Conservation (phyloP, 2,888 invertebrate species). For the Platycnemis pennipes region DNA sequence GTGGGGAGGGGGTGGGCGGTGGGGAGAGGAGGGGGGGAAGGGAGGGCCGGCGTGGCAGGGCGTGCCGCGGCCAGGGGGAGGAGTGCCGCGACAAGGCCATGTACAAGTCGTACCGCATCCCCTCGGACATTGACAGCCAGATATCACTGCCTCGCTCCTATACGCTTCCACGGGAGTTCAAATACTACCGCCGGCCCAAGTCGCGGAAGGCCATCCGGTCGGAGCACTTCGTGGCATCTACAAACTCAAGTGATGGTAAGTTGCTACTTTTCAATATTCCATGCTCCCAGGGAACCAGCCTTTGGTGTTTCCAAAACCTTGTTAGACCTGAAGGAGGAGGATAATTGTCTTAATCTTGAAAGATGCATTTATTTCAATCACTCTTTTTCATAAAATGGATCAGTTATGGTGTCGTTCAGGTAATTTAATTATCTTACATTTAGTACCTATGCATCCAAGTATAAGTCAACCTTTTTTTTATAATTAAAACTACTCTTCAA, state of each 20-base stretch:
- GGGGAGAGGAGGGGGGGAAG: neutral
- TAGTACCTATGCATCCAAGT: too few relatives aligned
- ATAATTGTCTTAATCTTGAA: too few relatives aligned
- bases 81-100: slow-evolving; percentile 73
- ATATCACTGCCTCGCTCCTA: slow-evolving; percentile 92
- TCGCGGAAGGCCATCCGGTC: slow-evolving; percentile 82
- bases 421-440: too few relatives aligned
- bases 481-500: too few relatives aligned
- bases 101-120: slow-evolving; percentile 81
- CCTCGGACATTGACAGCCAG: slow-evolving; percentile 88
- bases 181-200: slow-evolving; percentile 85
- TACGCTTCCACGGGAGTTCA: slow-evolving; percentile 91
- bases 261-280: slow-evolving; percentile 67
- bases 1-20: slow-evolving; percentile 68
- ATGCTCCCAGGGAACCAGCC: neutral
- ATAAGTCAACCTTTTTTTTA: too few relatives aligned
- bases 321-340: too few relatives aligned
- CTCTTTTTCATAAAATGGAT: too few relatives aligned
- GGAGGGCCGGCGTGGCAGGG: slow-evolving; percentile 29
- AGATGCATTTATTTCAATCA: too few relatives aligned
- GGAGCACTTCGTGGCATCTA: slow-evolving; percentile 88
- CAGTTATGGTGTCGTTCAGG: too few relatives aligned
- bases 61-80: slow-evolving; percentile 68
- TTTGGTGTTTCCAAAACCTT: neutral
- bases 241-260: slow-evolving; percentile 92